Conservation (phyloP, 2,888 invertebrate species). For the Cephus pulcher region DNA sequence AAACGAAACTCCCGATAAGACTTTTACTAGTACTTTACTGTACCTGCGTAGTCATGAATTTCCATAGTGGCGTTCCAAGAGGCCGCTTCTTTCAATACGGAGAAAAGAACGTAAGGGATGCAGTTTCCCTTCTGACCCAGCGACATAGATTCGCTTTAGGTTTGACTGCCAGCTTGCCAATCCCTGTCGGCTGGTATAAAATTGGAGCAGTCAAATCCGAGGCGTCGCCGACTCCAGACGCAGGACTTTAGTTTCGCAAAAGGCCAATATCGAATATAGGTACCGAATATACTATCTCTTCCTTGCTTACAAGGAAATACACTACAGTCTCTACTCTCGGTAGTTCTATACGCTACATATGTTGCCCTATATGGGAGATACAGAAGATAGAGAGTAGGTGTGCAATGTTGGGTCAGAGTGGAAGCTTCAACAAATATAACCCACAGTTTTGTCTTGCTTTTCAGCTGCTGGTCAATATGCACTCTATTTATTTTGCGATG, state of each 20-base stretch:
- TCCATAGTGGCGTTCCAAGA: background rate
- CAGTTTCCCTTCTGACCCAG: slow-evolving; percentile 31
- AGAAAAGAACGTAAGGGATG: background rate
- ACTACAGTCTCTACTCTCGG: background rate
- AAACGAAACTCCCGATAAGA: background rate
- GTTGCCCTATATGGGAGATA: background rate
- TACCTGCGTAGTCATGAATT: background rate
- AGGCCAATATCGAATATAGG: background rate
- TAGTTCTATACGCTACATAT: background rate
- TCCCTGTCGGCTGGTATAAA: background rate
- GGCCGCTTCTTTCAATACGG: background rate
- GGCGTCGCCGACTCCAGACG: too few relatives aligned
- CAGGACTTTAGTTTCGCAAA: too few relatives aligned
- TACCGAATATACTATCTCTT: background rate
- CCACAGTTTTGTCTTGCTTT: background rate
- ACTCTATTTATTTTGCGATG: background rate
- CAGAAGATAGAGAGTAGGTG: background rate
- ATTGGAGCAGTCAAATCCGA: background rate
- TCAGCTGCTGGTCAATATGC: background rate
- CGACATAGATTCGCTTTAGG: slow-evolving; percentile 38
- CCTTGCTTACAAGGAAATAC: background rate
- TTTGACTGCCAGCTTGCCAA: slow-evolving; percentile 16
- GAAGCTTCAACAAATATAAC: background rate
- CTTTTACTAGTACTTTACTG: background rate
- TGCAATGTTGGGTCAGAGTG: background rate